Evolutionary conservation across 2,113 vertebrate species (phyloP), one percentile per base, ranked within the genome.

Genomic region (Pseudopodoces humilis): DNA sequence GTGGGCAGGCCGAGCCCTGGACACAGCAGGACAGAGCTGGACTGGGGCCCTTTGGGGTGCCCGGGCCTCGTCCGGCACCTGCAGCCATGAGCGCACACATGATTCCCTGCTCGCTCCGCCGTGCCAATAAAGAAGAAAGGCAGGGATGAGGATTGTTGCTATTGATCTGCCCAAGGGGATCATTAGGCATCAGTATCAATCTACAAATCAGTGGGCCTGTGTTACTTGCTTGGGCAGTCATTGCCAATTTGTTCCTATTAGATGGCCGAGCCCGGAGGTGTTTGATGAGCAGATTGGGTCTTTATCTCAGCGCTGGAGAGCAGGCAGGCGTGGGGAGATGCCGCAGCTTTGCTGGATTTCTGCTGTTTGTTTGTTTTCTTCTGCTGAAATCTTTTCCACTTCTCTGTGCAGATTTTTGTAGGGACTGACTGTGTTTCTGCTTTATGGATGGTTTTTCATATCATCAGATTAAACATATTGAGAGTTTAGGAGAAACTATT

Each of bases 101-200:
- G 10, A 81, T 13, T 53, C 94, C 78, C 94, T 90, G 96, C 75
- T 59, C 31, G 95, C 98, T 98, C 98, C 98, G 97, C 98, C 94
- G 98, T 98, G 98, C 99, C 99, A 99, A 98, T 98, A 98, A 99
- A 98, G 97, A 98, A 98, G 98, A 99, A 98, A 99, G 99, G 98
- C 98, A 98, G 98, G 98, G 98, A 98, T 98, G 98, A 98, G 98
- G 99, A 99, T 99, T 99, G 99, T 99, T 99, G 98, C 98, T 99
- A 99, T 99, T 99, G 99, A 99, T 99, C 99, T 98, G 99, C 99
- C 99, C 99, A 99, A 98, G 98, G 99, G 99, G 98, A 99, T 99
- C 99, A 99, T 99, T 99, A 99, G 99, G 98, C 99, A 99, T 99
- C 99, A 98, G 98, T 99, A 99, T 99, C 99, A 99, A 99, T 99